Evolutionary conservation across 2,888 invertebrate species (phyloP).

Genomic region (Penaeus monodon): DNA sequence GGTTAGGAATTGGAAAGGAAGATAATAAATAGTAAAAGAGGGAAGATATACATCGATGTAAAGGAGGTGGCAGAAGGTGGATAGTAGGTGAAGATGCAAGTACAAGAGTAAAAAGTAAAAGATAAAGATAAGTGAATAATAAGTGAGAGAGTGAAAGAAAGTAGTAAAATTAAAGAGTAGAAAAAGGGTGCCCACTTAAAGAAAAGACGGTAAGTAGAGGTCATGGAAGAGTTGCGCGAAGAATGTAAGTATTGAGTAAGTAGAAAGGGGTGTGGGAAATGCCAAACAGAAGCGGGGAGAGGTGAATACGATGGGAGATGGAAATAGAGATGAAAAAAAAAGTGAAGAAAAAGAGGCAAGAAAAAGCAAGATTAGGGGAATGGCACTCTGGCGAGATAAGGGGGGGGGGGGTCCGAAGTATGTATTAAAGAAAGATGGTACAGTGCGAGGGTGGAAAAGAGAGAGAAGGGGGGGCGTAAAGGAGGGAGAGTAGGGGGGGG

Average conservation of each 20-base stretch:
- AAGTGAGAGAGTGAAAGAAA: too few relatives aligned
- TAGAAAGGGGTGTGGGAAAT: too few relatives aligned
- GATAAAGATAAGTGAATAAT: too few relatives aligned
- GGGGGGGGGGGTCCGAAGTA: background rate
- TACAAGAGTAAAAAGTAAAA: too few relatives aligned
- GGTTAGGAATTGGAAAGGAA: background rate
- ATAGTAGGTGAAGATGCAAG: background rate
- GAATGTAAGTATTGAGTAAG: too few relatives aligned
- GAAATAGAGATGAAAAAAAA: too few relatives aligned
- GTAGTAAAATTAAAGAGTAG: too few relatives aligned
- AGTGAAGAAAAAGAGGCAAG: background rate
- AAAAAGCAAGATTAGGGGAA: background rate
- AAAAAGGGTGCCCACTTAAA: too few relatives aligned
- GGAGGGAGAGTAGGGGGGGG: slow-evolving; percentile 18
- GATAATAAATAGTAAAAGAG: background rate
- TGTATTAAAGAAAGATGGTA: background rate
- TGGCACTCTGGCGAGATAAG: background rate
- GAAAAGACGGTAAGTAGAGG: too few relatives aligned
- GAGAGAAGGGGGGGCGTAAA: slow-evolving; percentile 18
- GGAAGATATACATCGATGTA: background rate
- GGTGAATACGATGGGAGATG: too few relatives aligned
- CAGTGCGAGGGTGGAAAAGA: background rate
- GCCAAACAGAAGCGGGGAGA: too few relatives aligned
- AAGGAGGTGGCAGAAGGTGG: background rate
- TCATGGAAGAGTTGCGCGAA: too few relatives aligned